Percentiles rank a stretch among this genome's conserved stretches.
Conservation (phyloP, 2,888 invertebrate species). For the Cheiracanthium punctorium region DNA sequence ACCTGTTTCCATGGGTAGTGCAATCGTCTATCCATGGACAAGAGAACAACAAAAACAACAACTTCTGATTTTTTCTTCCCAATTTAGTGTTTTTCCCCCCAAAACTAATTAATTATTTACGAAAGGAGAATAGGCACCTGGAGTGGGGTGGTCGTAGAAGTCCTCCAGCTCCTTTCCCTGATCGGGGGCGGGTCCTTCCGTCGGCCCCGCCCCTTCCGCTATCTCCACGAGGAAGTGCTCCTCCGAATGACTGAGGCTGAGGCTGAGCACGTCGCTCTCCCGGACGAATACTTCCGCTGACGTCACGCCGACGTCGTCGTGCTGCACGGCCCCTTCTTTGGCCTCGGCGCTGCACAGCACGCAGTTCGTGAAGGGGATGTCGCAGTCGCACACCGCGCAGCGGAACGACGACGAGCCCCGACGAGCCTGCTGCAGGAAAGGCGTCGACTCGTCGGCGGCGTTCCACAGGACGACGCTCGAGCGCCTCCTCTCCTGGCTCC, state of each 20-base stretch:
- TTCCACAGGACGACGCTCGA: conserved; percentile 23
- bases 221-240: not conserved
- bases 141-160: conserved; percentile 41
- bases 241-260: not conserved
- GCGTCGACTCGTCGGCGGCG: conserved; percentile 2
- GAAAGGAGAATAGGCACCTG: too few relatives aligned
- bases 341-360: conserved; percentile 50
- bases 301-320: not conserved
- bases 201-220: not conserved
- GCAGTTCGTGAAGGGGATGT: conserved; percentile 50
- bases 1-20: too few relatives aligned
- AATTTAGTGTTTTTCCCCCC: too few relatives aligned
- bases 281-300: not conserved
- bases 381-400: conserved; percentile 43
- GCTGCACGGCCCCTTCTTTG: not conserved
- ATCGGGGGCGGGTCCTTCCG: not conserved
- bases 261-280: not conserved
- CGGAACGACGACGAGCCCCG: conserved; percentile 16
- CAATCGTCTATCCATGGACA: too few relatives aligned
- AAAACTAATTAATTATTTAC: too few relatives aligned
- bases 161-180: conserved; percentile 61
- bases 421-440: conserved; percentile 39
- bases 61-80: too few relatives aligned
- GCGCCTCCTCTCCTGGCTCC: not conserved
- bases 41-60: too few relatives aligned